Percentiles rank a stretch among this genome's conserved stretches.
Evolutionary conservation across 2,888 invertebrate species (phyloP).

Genomic region (Mechanitis mazaeus): DNA sequence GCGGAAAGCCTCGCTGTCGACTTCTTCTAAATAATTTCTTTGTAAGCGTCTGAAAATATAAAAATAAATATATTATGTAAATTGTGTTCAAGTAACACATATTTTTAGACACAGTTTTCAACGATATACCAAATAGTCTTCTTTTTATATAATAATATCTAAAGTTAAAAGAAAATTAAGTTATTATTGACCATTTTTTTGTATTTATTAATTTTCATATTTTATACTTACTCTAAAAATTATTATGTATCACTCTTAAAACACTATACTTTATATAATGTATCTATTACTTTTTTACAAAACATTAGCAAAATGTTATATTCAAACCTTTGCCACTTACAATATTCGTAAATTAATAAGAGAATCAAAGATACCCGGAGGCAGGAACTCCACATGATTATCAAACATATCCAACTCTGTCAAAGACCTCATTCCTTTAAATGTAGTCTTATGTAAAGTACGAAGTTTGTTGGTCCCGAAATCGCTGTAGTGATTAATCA

Average conservation of each 20-base stretch:
- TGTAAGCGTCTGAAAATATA: slow-evolving; percentile 77
- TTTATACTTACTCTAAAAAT: too few relatives aligned
- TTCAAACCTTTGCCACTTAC: slow-evolving; percentile 62
- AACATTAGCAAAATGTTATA: background rate
- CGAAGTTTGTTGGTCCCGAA: slow-evolving; percentile 82
- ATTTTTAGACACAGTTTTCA: too few relatives aligned
- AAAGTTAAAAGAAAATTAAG: too few relatives aligned
- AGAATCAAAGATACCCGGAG: slow-evolving; percentile 79
- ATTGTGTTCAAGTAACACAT: too few relatives aligned
- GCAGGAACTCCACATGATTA: slow-evolving; percentile 82
- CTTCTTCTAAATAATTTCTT: slow-evolving; percentile 79
- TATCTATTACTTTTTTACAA: too few relatives aligned
- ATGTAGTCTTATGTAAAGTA: slow-evolving; percentile 82
- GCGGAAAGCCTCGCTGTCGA: slow-evolving; percentile 76
- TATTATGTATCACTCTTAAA: too few relatives aligned
- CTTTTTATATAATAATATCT: too few relatives aligned
- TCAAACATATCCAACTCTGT: slow-evolving; percentile 83
- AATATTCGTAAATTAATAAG: slow-evolving; percentile 79
- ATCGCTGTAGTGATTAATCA: slow-evolving; percentile 75
- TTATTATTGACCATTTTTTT: background rate
- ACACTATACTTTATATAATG: too few relatives aligned
- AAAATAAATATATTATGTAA: slow-evolving; percentile 14
- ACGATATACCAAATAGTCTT: too few relatives aligned
- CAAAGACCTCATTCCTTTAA: slow-evolving; percentile 79
- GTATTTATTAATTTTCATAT: background rate